Percentiles rank a stretch among this genome's conserved stretches.
Conservation (phyloP, 2,113 vertebrate genomes). For the Cyprinodon tularosa region DNA sequence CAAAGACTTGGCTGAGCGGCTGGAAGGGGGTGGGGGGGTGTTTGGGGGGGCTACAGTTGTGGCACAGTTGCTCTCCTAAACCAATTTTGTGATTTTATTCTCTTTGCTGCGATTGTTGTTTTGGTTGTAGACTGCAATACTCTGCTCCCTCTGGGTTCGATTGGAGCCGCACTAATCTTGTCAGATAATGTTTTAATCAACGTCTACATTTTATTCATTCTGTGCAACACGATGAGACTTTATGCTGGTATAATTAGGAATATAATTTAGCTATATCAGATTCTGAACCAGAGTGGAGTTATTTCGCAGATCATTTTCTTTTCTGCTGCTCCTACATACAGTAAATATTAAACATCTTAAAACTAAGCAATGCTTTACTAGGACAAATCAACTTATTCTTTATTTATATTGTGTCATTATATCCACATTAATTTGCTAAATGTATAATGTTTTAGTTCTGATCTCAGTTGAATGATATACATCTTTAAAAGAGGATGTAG, state of each 20-base stretch:
- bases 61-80: constrained; percentile 13
- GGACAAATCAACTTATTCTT: not conserved
- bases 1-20: constrained; percentile 40
- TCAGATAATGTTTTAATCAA: constrained; percentile 67
- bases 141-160: constrained; percentile 47
- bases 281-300: constrained; percentile 11
- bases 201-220: constrained; percentile 54
- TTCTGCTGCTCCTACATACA: not conserved
- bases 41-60: too few relatives aligned
- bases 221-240: constrained; percentile 39
- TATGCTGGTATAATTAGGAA: constrained; percentile 41
- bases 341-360: constrained; percentile 1
- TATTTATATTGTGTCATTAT: constrained; percentile 24
- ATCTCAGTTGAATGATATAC: constrained; percentile 27
- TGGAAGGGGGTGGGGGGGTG: constrained; percentile 20
- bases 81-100: not conserved
- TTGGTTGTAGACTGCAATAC: constrained; percentile 31
- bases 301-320: constrained; percentile 1
- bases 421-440: constrained; percentile 49
- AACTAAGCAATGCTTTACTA: not conserved
- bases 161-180: constrained; percentile 55
- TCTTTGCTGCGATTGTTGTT: constrained; percentile 45
- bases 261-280: constrained; percentile 31
- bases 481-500: constrained; percentile 24
- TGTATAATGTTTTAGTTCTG: constrained; percentile 1